Conservation (phyloP, 2,797 vertebrate genomes). For the Pterois miles region DNA sequence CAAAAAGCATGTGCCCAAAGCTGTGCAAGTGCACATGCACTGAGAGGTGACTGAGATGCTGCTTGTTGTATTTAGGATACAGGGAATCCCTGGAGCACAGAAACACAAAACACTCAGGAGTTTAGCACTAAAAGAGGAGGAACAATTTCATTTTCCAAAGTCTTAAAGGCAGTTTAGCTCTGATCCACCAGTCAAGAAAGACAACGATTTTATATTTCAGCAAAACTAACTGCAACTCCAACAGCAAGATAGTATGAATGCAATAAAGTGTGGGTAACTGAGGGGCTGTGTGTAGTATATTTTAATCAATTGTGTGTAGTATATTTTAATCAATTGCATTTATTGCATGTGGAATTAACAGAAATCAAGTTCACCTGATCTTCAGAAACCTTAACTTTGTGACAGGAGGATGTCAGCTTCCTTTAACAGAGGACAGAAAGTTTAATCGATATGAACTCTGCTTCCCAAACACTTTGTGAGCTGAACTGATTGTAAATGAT, state of each 20-base stretch:
- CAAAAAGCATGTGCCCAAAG: conserved; percentile 8
- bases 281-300: neutral
- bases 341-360: neutral
- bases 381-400: neutral
- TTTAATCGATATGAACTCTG: neutral
- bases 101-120: conserved; percentile 5
- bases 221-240: neutral
- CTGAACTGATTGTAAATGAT: neutral
- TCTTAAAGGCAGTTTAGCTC: neutral
- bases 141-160: neutral
- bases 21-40: conserved; percentile 5
- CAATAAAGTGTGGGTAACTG: neutral
- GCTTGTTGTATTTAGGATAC: neutral
- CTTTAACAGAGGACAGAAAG: neutral
- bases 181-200: neutral
- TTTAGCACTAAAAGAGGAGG: neutral
- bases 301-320: neutral
- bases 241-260: neutral
- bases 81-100: conserved; percentile 22
- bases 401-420: neutral
- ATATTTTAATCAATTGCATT: neutral
- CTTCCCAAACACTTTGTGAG: neutral
- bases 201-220: neutral
- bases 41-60: neutral
- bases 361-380: neutral